Base-by-base conservation (phyloP, 1,140 invertebrate species). In the Batillaria attramentaria region DNA sequence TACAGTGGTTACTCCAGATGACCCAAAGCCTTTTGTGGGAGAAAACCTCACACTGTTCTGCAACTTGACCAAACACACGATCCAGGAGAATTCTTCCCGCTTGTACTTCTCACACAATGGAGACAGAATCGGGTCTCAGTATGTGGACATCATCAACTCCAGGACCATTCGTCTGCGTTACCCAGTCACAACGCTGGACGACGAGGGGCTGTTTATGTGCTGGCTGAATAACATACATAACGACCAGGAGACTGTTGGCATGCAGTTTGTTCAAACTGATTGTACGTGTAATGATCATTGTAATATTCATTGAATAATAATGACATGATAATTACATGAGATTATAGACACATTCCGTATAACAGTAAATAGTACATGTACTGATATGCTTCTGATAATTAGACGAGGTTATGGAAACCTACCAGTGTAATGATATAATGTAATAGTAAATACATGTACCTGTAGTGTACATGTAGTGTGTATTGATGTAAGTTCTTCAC, bases 11-110 rank as follows among this genome's bases (percentile, higher is more conserved):
- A 42, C 69, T 33, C 83, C 83, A 39, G 72, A 79, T 60, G 81
- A 84, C 62, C 83, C 83, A 2, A 80, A 82, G 35, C 62, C 82
- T 10, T 82, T 62, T 66, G 80, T 82, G 54, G 81, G 77, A 24
- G 43, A 81, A 46, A 77, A 79, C 3, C 66, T 84, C 50, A 41
- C 50, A 16, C 31, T 84, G 60, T 78, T 68, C 20, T 84, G 83
- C 74, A 84, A 82, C 33, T 28, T 84, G 66, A 82, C 80, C 33
- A 43, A 57, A 20, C 76, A 66, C 24, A 10, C 72, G 4, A 43
- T 78, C 20, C 76, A 79, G 41, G 77, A 75, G 3, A 78, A 78
- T 16, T 41, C 72, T n/a, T 75, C 78, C 5, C 57, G 79, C 24
- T 80, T 70, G 60, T 84, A 80, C 70, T 81, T 79, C 5, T 66